These are phyloP conservation scores for Tanypteryx hageni DNA, from an alignment of 2,888 invertebrate species.

Conservation along the genomic window DNA sequence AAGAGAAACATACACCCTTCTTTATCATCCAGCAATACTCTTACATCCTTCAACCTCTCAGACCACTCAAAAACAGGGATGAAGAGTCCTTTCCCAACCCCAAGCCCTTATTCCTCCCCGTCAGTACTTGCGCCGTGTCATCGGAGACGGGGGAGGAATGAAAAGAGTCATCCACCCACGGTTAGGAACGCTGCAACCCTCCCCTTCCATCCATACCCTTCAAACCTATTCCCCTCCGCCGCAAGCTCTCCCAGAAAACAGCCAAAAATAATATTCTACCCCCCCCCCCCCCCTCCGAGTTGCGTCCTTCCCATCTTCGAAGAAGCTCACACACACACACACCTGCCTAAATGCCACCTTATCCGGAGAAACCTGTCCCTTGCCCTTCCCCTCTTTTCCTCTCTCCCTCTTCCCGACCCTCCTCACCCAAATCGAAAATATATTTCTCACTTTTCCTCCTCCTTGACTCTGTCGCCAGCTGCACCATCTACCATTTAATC, in stretches of 20 bases:
- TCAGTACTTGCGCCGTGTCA: too few species aligned
- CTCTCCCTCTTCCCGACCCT: background rate
- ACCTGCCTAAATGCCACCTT: background rate
- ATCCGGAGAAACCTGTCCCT: background rate
- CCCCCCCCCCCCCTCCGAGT: too few species aligned
- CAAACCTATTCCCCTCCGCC: too few species aligned
- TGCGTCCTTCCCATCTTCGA: too few species aligned
- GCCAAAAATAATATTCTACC: too few species aligned
- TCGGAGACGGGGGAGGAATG: too few species aligned
- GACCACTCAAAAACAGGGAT: background rate
- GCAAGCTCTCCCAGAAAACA: too few species aligned
- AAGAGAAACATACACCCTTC: background rate
- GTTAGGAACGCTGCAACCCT: too few species aligned
- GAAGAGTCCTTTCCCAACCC: background rate
- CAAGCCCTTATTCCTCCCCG: background rate
- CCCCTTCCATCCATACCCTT: too few species aligned
- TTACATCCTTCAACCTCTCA: background rate
- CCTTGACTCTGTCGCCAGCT: background rate
- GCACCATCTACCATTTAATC: background rate
- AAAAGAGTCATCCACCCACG: too few species aligned
- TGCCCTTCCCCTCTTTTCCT: background rate
- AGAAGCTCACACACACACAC: background rate
- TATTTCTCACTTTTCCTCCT: background rate
- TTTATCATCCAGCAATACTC: background rate
- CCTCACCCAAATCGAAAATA: background rate